Percentiles rank a stretch among this genome's conserved stretches.
phyloP scores from a whole-genome alignment of 2,888 invertebrate genomes.

The Gisinianus flammeolus region DNA sequence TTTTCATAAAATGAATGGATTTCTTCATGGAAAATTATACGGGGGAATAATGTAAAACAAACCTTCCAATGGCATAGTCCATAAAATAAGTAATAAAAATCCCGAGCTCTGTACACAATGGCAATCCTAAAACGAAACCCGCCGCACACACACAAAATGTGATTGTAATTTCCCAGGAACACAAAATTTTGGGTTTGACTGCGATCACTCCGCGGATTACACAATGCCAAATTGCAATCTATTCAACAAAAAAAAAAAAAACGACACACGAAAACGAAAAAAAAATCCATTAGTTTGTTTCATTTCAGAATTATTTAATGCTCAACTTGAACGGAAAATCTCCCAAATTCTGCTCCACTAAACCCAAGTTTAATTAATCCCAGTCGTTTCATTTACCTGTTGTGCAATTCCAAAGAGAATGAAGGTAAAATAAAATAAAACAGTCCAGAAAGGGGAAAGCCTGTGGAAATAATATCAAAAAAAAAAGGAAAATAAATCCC shows the following conservation, averaged over 20 bases:
- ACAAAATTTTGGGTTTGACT: constrained; percentile 73
- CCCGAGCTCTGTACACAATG: constrained; percentile 85
- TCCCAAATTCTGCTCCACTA: too few species aligned
- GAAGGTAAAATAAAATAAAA: constrained; percentile 81
- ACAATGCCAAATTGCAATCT: constrained; percentile 88
- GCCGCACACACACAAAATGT: constrained; percentile 83
- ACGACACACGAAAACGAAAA: neutral
- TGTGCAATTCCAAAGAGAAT: constrained; percentile 87
- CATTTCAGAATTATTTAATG: too few species aligned
- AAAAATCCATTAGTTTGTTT: neutral
- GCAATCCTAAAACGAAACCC: constrained; percentile 78
- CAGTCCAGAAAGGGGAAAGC: constrained; percentile 79
- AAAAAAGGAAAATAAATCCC: too few species aligned
- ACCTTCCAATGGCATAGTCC: constrained; percentile 78
- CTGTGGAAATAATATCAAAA: neutral
- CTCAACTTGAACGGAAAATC: too few species aligned
- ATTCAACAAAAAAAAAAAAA: constrained; percentile 43
- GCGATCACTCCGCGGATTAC: constrained; percentile 84
- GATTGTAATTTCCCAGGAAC: constrained; percentile 80
- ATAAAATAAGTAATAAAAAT: constrained; percentile 82
- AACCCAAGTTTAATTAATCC: too few species aligned
- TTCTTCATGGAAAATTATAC: neutral
- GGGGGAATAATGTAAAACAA: neutral
- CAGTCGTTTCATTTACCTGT: constrained; percentile 65
- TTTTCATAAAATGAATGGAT: neutral